phyloP scores from a whole-genome alignment of 2,888 invertebrate genomes.

The Rhabditoides inermis region DNA sequence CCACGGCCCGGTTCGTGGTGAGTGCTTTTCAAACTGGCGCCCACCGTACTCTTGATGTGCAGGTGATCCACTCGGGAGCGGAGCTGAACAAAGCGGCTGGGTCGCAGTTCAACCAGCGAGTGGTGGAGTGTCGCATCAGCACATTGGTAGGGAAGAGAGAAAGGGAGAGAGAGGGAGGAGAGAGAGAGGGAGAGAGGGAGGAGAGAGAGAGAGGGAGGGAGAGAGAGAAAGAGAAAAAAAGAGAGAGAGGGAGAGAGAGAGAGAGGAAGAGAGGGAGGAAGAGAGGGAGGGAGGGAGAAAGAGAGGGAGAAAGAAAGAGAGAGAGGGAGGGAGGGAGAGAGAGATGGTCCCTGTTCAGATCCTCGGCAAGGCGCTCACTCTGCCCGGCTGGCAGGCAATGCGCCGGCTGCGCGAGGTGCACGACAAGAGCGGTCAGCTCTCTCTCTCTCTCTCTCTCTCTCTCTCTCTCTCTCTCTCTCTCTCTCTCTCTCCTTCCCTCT shows the following conservation, averaged over 20 bases:
- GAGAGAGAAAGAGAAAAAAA: not conserved
- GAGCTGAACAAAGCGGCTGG: conserved; percentile 93
- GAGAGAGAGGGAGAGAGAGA: not conserved
- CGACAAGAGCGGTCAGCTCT: conserved; percentile 9
- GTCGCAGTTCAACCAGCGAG: conserved; percentile 77
- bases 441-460: conserved; percentile 20
- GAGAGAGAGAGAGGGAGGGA: not conserved
- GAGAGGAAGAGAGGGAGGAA: not conserved
- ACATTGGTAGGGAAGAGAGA: conserved; percentile 65
- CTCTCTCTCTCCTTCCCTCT: conserved; percentile 14
- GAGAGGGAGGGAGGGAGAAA: too few relatives aligned
- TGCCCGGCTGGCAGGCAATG: conserved; percentile 6
- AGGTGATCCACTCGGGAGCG: conserved; percentile 15
- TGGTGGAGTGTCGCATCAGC: conserved; percentile 86
- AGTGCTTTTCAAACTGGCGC: conserved; percentile 65
- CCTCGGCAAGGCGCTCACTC: conserved; percentile 10
- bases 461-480: conserved; percentile 15
- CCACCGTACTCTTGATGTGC: conserved; percentile 57
- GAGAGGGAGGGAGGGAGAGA: not conserved
- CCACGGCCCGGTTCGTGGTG: conserved; percentile 78
- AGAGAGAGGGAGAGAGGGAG: not conserved
- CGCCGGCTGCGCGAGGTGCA: conserved; percentile 22
- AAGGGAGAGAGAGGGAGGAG: not conserved
- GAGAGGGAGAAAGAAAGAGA: too few relatives aligned
- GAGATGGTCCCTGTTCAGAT: conserved; percentile 12